Evolutionary conservation across 2,797 vertebrate species (phyloP), one percentile per base, ranked within the genome.

Genomic region (Xiphorhynchus erythropygius): DNA sequence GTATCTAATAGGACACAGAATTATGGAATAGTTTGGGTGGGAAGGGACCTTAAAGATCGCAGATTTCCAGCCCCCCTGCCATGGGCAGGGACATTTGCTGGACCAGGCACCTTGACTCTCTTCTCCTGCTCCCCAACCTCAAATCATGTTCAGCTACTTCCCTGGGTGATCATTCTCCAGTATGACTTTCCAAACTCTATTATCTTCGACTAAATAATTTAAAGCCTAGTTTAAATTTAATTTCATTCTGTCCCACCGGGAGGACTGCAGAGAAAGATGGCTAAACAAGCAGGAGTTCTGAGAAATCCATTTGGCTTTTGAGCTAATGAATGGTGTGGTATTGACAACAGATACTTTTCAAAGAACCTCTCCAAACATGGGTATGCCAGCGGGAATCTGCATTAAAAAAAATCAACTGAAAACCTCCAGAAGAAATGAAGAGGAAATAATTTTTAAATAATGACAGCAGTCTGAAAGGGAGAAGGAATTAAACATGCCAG

Each of bases 191-290:
- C 80, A 83, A 90, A 91, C 55, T 90, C 85, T 55, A 6, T 96
- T 81, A 81, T 90, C 39, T 93, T 57, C n/a, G 23, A 56, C 68
- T 83, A 70, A 95, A 90, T 88, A 87, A 92, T 96, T 90, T 86
- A 94, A 90, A 88, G 42, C 42, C 62, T 57, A 44, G 42, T 94
- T 95, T 78, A 64, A 85, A 78, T 91, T 91, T 65, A 62, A 94
- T 94, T 84, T 78, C 42, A 13, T 81, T 80, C 69, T 55, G 2
- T 93, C 42, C 71, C 32, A 10, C n/a, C 42, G 53, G 46, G 73
- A 86, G 24, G 55, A 62, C 76, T 80, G 19, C 52, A 73, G 37
- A 84, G 62, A 55, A 85, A 57, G 65, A 68, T 41, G 49, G 30
- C 76, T 90, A 30, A 91, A 80, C 46, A 64, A 77, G 41, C 50